phyloP scores from a whole-genome alignment of 2,113 vertebrate species.

The Grantiella picta region DNA sequence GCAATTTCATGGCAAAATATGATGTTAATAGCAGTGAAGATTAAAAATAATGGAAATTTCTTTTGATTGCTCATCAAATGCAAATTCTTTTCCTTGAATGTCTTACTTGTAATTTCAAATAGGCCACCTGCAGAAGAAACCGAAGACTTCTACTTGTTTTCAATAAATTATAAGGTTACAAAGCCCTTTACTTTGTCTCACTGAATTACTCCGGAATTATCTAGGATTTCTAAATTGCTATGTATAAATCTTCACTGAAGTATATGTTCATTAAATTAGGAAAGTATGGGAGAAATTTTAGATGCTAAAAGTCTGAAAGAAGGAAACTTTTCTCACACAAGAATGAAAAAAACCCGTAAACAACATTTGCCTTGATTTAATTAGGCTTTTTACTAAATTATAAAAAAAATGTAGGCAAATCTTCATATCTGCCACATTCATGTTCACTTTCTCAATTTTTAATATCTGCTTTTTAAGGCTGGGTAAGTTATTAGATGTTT shows the following conservation, averaged over 20 bases:
- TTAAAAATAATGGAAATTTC: background rate
- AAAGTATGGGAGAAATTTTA: background rate
- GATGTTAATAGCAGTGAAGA: background rate
- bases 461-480: background rate
- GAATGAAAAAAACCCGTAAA: background rate
- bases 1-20: background rate
- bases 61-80: background rate
- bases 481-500: background rate
- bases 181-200: background rate
- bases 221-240: background rate
- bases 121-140: background rate
- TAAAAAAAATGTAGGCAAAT: background rate
- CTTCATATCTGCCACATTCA: background rate
- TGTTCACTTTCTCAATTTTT: background rate
- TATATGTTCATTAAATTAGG: background rate
- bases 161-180: background rate
- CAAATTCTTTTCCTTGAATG: background rate
- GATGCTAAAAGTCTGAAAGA: background rate
- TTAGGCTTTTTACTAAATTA: background rate
- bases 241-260: background rate
- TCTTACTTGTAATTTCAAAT: background rate
- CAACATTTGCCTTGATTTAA: background rate
- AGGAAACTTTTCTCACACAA: background rate
- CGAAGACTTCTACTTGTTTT: background rate
- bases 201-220: background rate